Conservation (phyloP, 64 coral and sea anemone species). For the Dendronephthya gigantea region DNA sequence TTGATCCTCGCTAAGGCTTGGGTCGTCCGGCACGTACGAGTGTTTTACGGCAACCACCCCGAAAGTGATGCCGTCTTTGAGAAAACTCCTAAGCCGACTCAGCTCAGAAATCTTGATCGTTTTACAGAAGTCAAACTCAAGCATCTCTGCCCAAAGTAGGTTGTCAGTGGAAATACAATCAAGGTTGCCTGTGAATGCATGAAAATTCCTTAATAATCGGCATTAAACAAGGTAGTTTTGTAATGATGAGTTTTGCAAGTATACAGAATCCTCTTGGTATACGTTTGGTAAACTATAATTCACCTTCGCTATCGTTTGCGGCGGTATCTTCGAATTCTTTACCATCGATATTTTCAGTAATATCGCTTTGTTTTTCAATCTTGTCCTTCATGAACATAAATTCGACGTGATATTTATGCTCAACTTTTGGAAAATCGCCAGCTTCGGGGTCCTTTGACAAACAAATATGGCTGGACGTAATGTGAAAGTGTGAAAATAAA, state of each 20-base stretch:
- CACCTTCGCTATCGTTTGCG: not conserved
- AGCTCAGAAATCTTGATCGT: conserved; percentile 51
- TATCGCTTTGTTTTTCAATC: not conserved
- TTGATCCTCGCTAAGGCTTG: conserved; percentile 33
- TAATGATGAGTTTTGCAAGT: too few relatives aligned
- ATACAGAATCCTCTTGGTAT: not conserved
- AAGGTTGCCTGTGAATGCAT: not conserved
- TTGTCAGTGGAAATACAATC: conserved; percentile 38
- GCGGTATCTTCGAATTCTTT: conserved; percentile 39
- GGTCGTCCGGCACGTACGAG: conserved; percentile 80
- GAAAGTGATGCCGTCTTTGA: conserved; percentile 66
- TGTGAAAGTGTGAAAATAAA: too few relatives aligned
- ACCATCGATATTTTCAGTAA: conserved; percentile 29
- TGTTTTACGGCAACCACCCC: conserved; percentile 68
- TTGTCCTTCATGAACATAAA: conserved; percentile 57
- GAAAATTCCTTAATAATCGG: too few relatives aligned
- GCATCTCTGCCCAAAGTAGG: conserved; percentile 55
- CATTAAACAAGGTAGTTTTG: too few relatives aligned
- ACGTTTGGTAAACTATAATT: not conserved
- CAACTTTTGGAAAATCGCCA: conserved; percentile 63
- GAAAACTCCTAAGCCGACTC: conserved; percentile 50
- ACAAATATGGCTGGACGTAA: too few relatives aligned
- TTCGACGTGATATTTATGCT: conserved; percentile 75
- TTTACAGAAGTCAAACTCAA: conserved; percentile 58
- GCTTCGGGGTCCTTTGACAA: conserved; percentile 59